Base-by-base conservation (phyloP, 2,113 vertebrate species). In the Perognathus longimembris region DNA sequence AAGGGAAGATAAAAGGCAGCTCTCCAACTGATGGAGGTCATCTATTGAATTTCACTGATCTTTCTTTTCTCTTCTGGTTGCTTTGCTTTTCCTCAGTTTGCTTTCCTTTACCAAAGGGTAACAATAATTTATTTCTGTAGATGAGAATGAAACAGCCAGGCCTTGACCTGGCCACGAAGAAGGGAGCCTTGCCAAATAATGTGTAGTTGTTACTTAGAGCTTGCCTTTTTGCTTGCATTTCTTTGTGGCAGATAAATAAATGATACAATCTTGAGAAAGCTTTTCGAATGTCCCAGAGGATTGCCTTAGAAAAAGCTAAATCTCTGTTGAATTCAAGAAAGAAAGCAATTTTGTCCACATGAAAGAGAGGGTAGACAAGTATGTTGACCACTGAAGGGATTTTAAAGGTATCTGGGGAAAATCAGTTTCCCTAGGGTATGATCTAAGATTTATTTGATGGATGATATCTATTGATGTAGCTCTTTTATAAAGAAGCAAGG, bases 181-280 rank as follows among this genome's bases (percentile, higher is more conserved):
- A 82, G 26, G 15, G 18, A n/a, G 30, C 34, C 64, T 91, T 89
- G 57, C 26, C 5, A 76, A 78, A 21, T 78, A 85, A 89, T 66
- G 61, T 80, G 28, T 79, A 89, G 40, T 57, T 87, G 63, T 93
- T 92, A 79, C 70, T 92, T 95, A 92, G 66, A 81, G 38, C 17
- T 63, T 87, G 74, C 40, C 36, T 86, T 94, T 92, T 93, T 85
- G 22, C 71, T 96, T 88, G 32, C 57, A 81, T 96, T 96, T 90
- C 34, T 93, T 86, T 96, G 94, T 86, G 84, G 76, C 76, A 92
- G 84, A 82, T 64, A 94, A 94, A 90, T 94, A 94, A 93, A 93
- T 91, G 95, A 96, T 93, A 86, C 71, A 64, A 78, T 96, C 87
- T 92, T 77, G 80, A 94, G 90, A 90, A 96, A 93, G 86, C 92